phyloP scores from a whole-genome alignment of 2,888 invertebrate species.

The Orthosia cruda region DNA sequence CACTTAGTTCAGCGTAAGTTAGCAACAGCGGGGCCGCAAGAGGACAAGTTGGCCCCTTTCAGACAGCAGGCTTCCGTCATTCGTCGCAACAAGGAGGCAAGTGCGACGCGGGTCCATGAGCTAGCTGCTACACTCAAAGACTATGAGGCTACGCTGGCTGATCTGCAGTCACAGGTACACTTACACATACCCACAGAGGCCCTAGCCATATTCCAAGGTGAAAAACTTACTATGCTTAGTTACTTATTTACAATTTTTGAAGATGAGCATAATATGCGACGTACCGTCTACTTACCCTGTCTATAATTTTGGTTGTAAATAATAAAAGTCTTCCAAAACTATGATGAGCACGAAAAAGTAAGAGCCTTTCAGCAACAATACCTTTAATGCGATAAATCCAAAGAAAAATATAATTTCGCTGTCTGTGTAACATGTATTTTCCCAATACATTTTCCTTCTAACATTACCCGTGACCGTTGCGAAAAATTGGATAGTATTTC shows the following conservation, averaged over 20 bases:
- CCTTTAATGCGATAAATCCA: conserved; percentile 22
- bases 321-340: neutral
- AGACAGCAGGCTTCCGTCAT: conserved; percentile 96
- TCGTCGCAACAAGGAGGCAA: conserved; percentile 95
- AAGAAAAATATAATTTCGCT: conserved; percentile 10
- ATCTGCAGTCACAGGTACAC: conserved; percentile 88
- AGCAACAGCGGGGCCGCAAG: conserved; percentile 92
- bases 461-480: conserved; percentile 20
- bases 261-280: neutral
- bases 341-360: neutral
- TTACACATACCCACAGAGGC: neutral
- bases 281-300: neutral
- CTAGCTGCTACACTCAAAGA: conserved; percentile 92
- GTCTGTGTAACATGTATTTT: conserved; percentile 29
- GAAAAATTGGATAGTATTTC: conserved; percentile 55
- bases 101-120: conserved; percentile 94
- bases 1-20: conserved; percentile 94
- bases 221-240: too few species aligned
- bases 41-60: conserved; percentile 96
- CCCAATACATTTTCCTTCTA: conserved; percentile 24
- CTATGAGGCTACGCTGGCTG: conserved; percentile 92
- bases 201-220: too few species aligned
- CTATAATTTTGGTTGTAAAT: neutral
- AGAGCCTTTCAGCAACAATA: conserved; percentile 1
- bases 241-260: neutral